Evolutionary conservation across 2,888 invertebrate species (phyloP).

Genomic region (Venusia cambrica): DNA sequence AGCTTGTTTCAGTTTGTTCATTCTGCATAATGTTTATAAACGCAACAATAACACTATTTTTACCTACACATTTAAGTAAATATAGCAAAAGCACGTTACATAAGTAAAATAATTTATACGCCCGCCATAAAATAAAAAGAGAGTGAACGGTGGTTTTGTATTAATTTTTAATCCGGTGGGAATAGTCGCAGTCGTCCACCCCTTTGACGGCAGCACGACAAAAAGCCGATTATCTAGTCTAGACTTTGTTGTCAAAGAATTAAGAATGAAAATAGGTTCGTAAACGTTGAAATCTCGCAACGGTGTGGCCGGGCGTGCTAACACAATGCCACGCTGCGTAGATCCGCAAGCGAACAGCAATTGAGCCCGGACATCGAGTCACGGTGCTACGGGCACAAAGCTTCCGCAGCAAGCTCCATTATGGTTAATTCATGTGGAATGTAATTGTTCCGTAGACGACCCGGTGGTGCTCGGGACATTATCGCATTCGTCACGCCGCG

Average conservation of each 20-base stretch:
- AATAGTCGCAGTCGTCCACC: slow-evolving; percentile 19
- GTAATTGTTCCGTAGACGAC: slow-evolving; percentile 68
- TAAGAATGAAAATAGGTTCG: not conserved
- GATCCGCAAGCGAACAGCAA: slow-evolving; percentile 45
- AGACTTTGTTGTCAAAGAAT: slow-evolving; percentile 14
- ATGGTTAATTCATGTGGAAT: slow-evolving; percentile 75
- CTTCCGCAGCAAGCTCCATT: slow-evolving; percentile 66
- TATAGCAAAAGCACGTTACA: slow-evolving; percentile 1
- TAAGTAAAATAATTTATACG: slow-evolving; percentile 4
- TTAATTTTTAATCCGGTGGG: slow-evolving; percentile 18
- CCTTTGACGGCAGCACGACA: slow-evolving; percentile 11
- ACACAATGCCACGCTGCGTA: slow-evolving; percentile 21
- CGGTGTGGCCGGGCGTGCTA: slow-evolving; percentile 8
- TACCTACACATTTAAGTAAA: too few species aligned
- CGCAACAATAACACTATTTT: too few species aligned
- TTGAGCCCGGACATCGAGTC: slow-evolving; percentile 59
- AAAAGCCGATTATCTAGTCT: slow-evolving; percentile 12
- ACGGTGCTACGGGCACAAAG: slow-evolving; percentile 61
- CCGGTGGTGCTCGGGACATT: slow-evolving; percentile 61
- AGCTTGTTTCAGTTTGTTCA: too few species aligned
- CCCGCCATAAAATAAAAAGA: slow-evolving; percentile 8
- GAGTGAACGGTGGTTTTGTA: slow-evolving; percentile 16
- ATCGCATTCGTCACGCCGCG: slow-evolving; percentile 78
- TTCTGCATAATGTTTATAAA: too few species aligned
- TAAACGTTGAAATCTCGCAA: not conserved